Base-by-base conservation (phyloP, 2,113 vertebrate species). In the Ailuropoda melanoleuca region DNA sequence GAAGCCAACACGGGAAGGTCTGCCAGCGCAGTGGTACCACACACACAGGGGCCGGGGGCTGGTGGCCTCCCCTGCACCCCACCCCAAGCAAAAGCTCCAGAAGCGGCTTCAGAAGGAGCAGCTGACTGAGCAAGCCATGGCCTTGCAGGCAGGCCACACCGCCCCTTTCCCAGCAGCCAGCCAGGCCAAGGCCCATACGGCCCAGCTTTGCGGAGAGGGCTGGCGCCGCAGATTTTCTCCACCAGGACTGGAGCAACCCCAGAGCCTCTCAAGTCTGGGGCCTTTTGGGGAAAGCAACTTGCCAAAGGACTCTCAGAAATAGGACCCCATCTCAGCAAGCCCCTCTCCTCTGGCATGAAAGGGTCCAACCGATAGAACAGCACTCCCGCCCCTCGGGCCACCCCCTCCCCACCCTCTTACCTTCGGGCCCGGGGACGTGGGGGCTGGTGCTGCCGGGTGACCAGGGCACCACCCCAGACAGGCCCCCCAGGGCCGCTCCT, bases 401-500 rank as follows among this genome's bases (percentile, higher is more conserved):
- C 4, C 39, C 91, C 62, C 2, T 4, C 60, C 97, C 84, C n/a
- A 19, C 84, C 93, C 97, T 97, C 99, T 99, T 99, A 99, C 99
- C 99, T 99, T 98, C 99, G 99, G 98, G 99, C 99, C 94, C 99
- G 98, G 96, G 99, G 98, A 97, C 97, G 98, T 1, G 97, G 96
- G 75, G 99, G 99, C 97, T 99, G 99, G 95, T 99, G 99, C 98
- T 99, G 99, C 94, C 99, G 98, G 0, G 99, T 99, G 98, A 99
- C 99, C 98, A 99, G 99, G 98, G 99, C 98, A 91, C 98, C 97
- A 66, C 98, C 99, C 99, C 99, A 99, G 91, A 99, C 98, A 0
- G 99, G 99, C 56, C 99, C 99, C 97, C 99, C 98, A 96, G 99
- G 99, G 95, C 99, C 99, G 95, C 99, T 99, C 98, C 99, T 99